Evolutionary conservation across 1,140 invertebrate genomes (phyloP), one percentile per base, ranked within the genome.

Genomic region (Drosophila carrolli): DNA sequence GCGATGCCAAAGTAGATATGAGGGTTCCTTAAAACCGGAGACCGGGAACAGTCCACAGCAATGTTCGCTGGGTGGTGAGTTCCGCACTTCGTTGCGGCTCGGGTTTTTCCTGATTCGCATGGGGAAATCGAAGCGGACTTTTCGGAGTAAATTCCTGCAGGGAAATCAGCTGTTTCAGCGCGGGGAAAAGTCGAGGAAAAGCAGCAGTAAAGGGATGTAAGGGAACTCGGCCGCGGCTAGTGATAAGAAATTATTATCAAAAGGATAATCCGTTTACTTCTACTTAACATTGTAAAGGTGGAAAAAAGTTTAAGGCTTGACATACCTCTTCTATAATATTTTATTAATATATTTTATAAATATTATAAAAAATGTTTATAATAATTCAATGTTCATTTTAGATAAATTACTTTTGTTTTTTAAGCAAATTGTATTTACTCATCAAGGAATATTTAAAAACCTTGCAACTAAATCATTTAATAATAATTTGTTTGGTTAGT

Each of bases 71-170:
- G 60, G 82, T 86, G 82, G 83, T 86, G 82, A 76, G 66, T 88
- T 35, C 35, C 16, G 6, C 14, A 37, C 55, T 67, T 79, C 59
- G 61, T 37, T 16, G 38, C 7, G n/a, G 16, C 11, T 44, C 37
- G 57, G 40, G 50, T 56, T 40, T 27, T 19, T 27, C 9, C 14
- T 19, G 5, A 3, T 16, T 63, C 48, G 54, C 59, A 55, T 53
- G 73, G 61, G 61, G 41, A 41, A 57, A 27, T 35, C 35, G 27
- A 32, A 43, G 29, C 68, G 63, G 14, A 53, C 40, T 47, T 68
- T 85, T 85, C 83, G 82, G 83, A 88, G 75, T 75, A 53, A 75
- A 85, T 86, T 85, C 82, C 82, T 53, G 80, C 75, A 66, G 53
- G 75, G 41, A 58, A 88, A 83, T 59, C 82, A 86, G 82, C 82